Evolutionary conservation across 1,140 invertebrate species (phyloP).

Genomic region (Scaptomyza graminum): DNA sequence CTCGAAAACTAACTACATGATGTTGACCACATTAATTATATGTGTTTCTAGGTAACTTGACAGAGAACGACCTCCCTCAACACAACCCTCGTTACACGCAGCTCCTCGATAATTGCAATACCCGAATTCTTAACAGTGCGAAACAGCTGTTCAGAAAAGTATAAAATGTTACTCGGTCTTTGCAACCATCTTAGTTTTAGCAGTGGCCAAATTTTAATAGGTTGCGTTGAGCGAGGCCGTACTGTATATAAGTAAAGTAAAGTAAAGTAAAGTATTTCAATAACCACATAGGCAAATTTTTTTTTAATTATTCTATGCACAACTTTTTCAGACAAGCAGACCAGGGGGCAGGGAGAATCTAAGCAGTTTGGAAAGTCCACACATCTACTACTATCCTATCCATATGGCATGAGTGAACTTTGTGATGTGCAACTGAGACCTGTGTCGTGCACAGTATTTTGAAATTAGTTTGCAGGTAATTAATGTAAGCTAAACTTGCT

Average conservation of each 20-base stretch:
- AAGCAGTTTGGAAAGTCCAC: conserved; percentile 7
- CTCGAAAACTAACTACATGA: neutral
- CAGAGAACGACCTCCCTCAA: too few species aligned
- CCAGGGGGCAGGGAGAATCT: too few species aligned
- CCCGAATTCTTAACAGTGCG: too few species aligned
- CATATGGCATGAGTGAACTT: neutral
- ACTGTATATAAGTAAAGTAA: too few species aligned
- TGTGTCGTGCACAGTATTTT: conserved; percentile 39
- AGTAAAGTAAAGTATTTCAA: conserved; percentile 17
- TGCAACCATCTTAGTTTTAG: too few species aligned
- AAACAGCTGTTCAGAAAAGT: too few species aligned
- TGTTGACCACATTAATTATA: neutral
- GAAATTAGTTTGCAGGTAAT: conserved; percentile 45
- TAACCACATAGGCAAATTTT: conserved; percentile 22
- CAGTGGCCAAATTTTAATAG: too few species aligned
- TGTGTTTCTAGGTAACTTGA: neutral
- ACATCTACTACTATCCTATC: neutral
- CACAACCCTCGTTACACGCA: too few species aligned
- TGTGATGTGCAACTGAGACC: conserved; percentile 9
- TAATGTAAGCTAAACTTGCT: conserved; percentile 38
- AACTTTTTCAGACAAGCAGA: conserved; percentile 4
- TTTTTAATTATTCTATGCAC: neutral
- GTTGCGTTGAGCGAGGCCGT: too few species aligned
- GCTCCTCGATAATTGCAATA: too few species aligned
- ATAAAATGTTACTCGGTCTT: too few species aligned